These are phyloP conservation scores for Oncorhynchus gorbuscha DNA, from an alignment of 2,113 vertebrate species.

Conservation along the genomic window DNA sequence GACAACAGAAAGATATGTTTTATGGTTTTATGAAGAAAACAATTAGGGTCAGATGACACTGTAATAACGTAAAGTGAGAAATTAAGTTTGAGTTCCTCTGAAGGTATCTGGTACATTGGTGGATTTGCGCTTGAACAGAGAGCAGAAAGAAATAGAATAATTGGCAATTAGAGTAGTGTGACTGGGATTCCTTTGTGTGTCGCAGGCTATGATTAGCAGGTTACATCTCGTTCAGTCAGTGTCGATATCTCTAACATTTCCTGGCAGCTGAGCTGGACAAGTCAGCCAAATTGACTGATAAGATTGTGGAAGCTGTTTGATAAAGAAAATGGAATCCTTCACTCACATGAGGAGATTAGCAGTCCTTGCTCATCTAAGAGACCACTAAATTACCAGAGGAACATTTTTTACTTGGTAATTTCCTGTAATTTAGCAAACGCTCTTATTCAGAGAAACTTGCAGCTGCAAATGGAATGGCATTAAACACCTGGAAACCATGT, in stretches of 20 bases:
- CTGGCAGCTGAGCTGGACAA: conserved; percentile 12
- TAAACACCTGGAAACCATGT: no score
- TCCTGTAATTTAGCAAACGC: no score
- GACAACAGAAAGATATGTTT: no score
- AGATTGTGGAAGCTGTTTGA: conserved; percentile 2
- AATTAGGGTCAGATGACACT: no score
- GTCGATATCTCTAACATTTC: conserved; percentile 17
- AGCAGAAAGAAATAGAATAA: neutral
- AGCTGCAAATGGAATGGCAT: no score
- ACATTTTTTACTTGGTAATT: no score
- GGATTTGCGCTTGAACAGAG: neutral
- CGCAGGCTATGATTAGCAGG: conserved; percentile 29
- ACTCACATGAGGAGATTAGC: neutral
- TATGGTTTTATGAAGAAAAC: no score
- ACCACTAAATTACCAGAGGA: neutral
- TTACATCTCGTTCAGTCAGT: conserved; percentile 12
- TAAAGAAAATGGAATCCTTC: neutral
- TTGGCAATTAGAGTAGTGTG: neutral
- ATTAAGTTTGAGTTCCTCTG: no score
- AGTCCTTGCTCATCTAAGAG: neutral
- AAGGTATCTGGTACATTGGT: neutral
- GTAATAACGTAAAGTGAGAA: no score
- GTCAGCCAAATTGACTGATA: conserved; percentile 1
- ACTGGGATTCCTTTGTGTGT: conserved; percentile 22
- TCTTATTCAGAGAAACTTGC: no score